Evolutionary conservation across 2,797 vertebrate genomes (phyloP).

Genomic region (Myotis pilosus): DNA sequence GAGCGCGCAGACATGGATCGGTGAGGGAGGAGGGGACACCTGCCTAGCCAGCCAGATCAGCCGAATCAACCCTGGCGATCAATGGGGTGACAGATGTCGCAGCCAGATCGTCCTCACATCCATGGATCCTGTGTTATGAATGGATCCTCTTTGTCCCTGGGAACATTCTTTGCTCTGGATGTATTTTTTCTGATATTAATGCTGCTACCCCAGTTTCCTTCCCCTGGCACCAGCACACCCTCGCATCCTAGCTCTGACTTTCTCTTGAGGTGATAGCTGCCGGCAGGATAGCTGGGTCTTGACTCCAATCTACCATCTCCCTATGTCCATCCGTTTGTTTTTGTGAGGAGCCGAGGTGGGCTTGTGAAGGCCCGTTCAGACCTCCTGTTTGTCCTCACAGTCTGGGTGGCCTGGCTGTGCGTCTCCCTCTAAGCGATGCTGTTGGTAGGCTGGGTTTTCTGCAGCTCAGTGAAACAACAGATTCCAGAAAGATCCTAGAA

Average conservation of each 20-base stretch:
- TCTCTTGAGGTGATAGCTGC: background rate
- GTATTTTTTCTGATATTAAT: background rate
- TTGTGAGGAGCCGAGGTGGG: background rate
- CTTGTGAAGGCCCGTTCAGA: background rate
- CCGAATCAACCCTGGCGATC: too few species aligned
- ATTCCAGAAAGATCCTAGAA: background rate
- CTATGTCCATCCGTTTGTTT: background rate
- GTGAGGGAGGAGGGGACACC: too few species aligned
- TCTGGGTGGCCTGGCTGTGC: background rate
- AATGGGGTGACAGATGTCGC: too few species aligned
- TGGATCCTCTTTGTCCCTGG: background rate
- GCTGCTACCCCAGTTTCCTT: fast-evolving
- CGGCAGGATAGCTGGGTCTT: background rate
- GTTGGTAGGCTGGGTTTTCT: background rate
- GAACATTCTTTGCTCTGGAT: background rate
- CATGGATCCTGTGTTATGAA: background rate
- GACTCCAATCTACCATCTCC: background rate
- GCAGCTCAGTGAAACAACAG: too few species aligned
- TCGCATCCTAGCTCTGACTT: background rate
- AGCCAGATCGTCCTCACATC: too few species aligned
- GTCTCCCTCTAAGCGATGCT: background rate
- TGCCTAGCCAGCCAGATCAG: too few species aligned
- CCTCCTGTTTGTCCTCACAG: background rate
- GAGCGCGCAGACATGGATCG: too few species aligned
- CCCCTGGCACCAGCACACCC: background rate